Evolutionary conservation across 2,113 vertebrate species (phyloP).

Genomic region (Vulpes ferrilata): DNA sequence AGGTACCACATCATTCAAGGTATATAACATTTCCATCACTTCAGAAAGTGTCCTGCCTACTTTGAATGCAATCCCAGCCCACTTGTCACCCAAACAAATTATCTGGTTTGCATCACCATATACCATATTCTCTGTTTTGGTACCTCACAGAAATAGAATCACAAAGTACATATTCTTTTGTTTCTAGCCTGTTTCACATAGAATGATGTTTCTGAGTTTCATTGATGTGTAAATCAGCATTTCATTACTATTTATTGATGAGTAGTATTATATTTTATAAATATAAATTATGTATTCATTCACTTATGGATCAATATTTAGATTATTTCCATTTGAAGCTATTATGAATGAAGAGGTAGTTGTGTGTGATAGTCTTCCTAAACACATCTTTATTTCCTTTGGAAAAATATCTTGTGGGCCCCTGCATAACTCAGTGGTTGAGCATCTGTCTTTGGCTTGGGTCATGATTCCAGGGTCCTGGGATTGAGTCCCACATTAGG

Average conservation of each 20-base stretch:
- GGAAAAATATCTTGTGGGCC: neutral
- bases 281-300: neutral
- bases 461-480: too few species aligned
- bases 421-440: too few species aligned
- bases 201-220: neutral
- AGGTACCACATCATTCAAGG: neutral
- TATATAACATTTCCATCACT: neutral
- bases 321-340: neutral
- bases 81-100: neutral
- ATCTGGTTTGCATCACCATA: neutral
- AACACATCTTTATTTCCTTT: neutral
- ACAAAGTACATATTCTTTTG: neutral
- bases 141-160: neutral
- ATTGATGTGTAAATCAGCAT: neutral
- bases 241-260: neutral
- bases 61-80: neutral
- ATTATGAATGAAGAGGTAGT: neutral
- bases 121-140: neutral
- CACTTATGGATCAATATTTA: neutral
- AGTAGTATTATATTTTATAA: neutral
- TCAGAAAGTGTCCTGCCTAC: neutral
- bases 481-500: too few species aligned
- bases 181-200: neutral
- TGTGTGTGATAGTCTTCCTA: neutral
- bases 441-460: too few species aligned